A percentile compares a stretch with the other conserved stretches of the same genome.
Evolutionary conservation across 2,113 vertebrate species (phyloP).

Genomic region (Platichthys flesus): DNA sequence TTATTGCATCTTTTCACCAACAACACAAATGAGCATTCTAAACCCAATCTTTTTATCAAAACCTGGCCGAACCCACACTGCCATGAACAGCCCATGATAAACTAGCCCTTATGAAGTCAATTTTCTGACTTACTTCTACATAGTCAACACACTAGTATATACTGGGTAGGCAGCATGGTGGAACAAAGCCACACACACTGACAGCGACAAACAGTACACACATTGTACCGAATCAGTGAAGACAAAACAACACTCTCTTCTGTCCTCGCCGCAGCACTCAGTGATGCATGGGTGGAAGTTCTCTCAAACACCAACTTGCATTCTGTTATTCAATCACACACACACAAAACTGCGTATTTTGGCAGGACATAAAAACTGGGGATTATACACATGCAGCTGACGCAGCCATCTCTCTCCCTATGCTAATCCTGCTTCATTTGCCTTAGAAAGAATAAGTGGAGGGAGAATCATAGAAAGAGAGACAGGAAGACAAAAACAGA

Average conservation of each 20-base stretch:
- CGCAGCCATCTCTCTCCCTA: slow-evolving; percentile 56
- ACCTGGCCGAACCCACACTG: no score
- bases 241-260: slow-evolving; percentile 1
- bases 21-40: no score
- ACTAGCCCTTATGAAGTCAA: background rate
- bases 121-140: slow-evolving; percentile 1
- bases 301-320: slow-evolving; percentile 33
- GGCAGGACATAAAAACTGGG: slow-evolving; percentile 72
- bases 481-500: slow-evolving; percentile 50
- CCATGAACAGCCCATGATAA: background rate
- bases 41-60: no score
- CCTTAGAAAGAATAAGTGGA: slow-evolving; percentile 57
- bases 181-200: slow-evolving; percentile 17
- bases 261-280: slow-evolving; percentile 27
- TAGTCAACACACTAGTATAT: slow-evolving; percentile 13
- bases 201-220: slow-evolving; percentile 18
- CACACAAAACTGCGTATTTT: slow-evolving; percentile 61
- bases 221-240: slow-evolving; percentile 7
- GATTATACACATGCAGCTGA: slow-evolving; percentile 76
- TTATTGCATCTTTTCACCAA: no score
- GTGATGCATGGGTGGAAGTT: slow-evolving; percentile 17
- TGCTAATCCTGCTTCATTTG: slow-evolving; percentile 80
- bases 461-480: slow-evolving; percentile 16
- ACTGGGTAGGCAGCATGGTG: background rate
- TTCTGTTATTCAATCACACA: slow-evolving; percentile 41